Conservation (phyloP, 2,888 invertebrate genomes). For the Dysmachus trigonus region DNA sequence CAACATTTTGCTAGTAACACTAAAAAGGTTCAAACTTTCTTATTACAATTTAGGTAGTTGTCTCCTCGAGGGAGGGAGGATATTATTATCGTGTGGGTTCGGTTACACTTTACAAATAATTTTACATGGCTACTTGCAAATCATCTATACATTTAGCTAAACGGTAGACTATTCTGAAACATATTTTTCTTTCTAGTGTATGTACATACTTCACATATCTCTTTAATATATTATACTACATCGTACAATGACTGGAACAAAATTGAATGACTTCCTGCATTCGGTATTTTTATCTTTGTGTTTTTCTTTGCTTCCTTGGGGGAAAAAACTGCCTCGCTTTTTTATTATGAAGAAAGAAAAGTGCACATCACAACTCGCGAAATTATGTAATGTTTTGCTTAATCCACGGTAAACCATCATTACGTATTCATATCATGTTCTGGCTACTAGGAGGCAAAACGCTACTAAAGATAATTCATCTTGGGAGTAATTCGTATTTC, state of each 20-base stretch:
- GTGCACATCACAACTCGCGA: neutral
- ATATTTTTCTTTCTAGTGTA: neutral
- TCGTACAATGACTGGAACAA: neutral
- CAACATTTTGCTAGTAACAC: neutral
- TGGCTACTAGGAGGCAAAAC: neutral
- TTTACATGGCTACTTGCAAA: neutral
- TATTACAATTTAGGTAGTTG: neutral
- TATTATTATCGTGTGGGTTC: neutral
- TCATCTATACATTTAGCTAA: neutral
- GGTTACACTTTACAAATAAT: neutral
- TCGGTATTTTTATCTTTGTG: neutral
- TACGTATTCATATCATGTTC: neutral
- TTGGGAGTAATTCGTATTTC: neutral
- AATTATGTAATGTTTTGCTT: neutral
- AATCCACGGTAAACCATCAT: neutral
- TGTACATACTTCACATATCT: neutral
- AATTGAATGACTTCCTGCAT: neutral
- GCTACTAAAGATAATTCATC: neutral
- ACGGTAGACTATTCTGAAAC: neutral
- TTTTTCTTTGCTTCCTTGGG: neutral
- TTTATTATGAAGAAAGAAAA: neutral
- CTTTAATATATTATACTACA: neutral
- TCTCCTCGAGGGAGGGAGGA: neutral
- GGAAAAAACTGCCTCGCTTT: neutral
- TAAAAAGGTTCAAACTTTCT: neutral